phyloP scores from a whole-genome alignment of 2,888 invertebrate species.

The Dermolepida albohirtum region DNA sequence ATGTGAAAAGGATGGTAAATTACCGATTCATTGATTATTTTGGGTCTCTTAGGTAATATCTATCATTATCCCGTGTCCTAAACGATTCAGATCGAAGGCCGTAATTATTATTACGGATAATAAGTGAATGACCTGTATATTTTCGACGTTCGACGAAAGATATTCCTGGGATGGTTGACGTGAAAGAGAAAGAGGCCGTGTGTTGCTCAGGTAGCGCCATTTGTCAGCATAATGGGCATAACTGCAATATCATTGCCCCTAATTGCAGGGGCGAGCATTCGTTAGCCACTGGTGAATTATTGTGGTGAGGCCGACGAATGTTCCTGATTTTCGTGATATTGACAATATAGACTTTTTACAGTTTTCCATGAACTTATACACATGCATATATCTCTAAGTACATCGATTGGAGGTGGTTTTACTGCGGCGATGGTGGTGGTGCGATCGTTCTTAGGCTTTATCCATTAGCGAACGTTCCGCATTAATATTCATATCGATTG shows the following conservation, averaged over 20 bases:
- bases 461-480: slow-evolving; percentile 35
- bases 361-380: background rate
- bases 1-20: too few species aligned
- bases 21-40: too few species aligned
- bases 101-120: slow-evolving; percentile 17
- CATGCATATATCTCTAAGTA: too few species aligned
- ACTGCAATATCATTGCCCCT: slow-evolving; percentile 57
- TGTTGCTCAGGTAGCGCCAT: slow-evolving; percentile 41
- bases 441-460: slow-evolving; percentile 26
- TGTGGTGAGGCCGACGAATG: slow-evolving; percentile 38
- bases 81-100: slow-evolving; percentile 9
- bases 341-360: background rate
- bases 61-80: slow-evolving; percentile 7
- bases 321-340: slow-evolving; percentile 37
- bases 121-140: background rate
- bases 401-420: background rate
- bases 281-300: slow-evolving; percentile 52
- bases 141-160: slow-evolving; percentile 19
- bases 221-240: slow-evolving; percentile 54
- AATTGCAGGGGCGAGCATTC: slow-evolving; percentile 56
- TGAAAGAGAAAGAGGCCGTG: slow-evolving; percentile 16
- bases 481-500: slow-evolving; percentile 49
- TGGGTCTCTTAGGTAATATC: too few species aligned
- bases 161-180: slow-evolving; percentile 16
- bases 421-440: slow-evolving; percentile 14